Evolutionary conservation across 2,797 vertebrate species (phyloP).

Genomic region (Enteromius mattozi): DNA sequence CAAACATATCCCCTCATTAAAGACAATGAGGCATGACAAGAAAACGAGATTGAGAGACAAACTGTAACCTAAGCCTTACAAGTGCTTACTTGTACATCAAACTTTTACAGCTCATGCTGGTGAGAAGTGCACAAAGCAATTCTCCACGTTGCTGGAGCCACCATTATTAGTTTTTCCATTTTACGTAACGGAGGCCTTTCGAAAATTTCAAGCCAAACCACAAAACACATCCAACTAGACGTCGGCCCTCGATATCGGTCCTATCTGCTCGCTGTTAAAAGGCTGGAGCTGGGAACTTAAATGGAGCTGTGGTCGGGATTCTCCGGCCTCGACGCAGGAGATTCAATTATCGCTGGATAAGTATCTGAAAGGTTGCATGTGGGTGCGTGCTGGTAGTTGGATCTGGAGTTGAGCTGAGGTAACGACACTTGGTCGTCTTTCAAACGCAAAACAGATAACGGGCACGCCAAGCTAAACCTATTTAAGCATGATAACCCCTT

Average conservation of each 20-base stretch:
- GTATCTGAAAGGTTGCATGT: conserved; percentile 35
- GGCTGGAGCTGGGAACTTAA: conserved; percentile 43
- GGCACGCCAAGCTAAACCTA: conserved; percentile 31
- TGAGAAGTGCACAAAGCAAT: not conserved
- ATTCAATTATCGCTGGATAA: conserved; percentile 50
- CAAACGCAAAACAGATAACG: conserved; percentile 30
- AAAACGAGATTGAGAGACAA: conserved; percentile 6
- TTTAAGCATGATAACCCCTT: conserved; percentile 47
- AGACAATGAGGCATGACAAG: conserved; percentile 44
- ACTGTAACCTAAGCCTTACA: conserved; percentile 15
- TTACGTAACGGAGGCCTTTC: conserved; percentile 2
- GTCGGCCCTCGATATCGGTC: conserved; percentile 10
- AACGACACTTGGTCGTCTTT: conserved; percentile 39
- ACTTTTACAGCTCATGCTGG: not conserved
- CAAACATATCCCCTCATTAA: conserved; percentile 52
- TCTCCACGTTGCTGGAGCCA: conserved; percentile 6
- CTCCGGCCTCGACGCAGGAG: conserved; percentile 20
- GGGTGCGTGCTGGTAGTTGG: not conserved
- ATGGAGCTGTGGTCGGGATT: conserved; percentile 41
- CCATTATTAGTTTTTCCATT: conserved; percentile 43
- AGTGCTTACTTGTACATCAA: conserved; percentile 33
- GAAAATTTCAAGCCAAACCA: conserved; percentile 34
- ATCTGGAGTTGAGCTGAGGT: conserved; percentile 39
- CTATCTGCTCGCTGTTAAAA: conserved; percentile 45
- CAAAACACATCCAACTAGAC: conserved; percentile 44